phyloP scores from a whole-genome alignment of 2,888 invertebrate genomes.

The Xanthorhoe designata region DNA sequence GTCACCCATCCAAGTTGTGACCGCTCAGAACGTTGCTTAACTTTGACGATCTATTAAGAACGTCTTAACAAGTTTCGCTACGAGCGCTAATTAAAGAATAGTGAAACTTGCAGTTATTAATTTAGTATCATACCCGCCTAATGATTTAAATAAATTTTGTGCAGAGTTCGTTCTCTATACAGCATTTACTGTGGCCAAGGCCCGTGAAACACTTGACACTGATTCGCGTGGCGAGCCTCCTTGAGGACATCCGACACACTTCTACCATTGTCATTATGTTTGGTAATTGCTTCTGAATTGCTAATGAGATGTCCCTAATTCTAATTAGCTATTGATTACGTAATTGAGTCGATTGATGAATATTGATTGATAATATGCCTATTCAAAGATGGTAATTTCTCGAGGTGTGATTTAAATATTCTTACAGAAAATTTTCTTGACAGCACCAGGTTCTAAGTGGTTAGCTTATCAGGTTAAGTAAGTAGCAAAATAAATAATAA shows the following conservation, averaged over 20 bases:
- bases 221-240: constrained; percentile 64
- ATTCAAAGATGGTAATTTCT: background rate
- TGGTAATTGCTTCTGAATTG: constrained; percentile 37
- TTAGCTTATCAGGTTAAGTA: no score
- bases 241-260: constrained; percentile 75
- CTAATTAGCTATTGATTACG: constrained; percentile 28
- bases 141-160: constrained; percentile 2
- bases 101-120: no score
- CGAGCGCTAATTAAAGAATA: no score
- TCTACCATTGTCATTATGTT: constrained; percentile 53
- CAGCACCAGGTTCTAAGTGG: no score
- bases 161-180: background rate
- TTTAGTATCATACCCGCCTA: no score
- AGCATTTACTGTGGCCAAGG: constrained; percentile 49
- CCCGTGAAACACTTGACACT: constrained; percentile 65
- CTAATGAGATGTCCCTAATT: constrained; percentile 29
- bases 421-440: no score
- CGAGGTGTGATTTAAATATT: background rate
- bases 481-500: no score
- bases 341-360: constrained; percentile 16
- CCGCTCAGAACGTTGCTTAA: no score
- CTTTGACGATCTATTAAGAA: no score
- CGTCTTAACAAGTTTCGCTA: no score
- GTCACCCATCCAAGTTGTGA: no score
- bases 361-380: constrained; percentile 15